Base-by-base conservation (phyloP, 1,140 invertebrate species). In the Zaprionus gabonicus region DNA sequence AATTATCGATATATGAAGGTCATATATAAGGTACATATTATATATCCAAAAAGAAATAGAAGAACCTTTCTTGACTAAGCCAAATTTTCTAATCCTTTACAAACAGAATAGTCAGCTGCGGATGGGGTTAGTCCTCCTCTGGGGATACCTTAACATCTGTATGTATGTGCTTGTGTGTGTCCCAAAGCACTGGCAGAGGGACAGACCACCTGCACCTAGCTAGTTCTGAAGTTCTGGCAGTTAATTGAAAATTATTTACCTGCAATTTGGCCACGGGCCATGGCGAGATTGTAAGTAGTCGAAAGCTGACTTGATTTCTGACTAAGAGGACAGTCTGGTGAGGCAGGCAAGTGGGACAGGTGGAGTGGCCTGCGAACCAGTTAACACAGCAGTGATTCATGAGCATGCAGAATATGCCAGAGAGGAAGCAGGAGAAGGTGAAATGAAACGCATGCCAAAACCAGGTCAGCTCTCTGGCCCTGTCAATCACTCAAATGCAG, bases 221-320 rank as follows among this genome's bases (percentile, higher is more conserved):
- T 67, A 73, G 28, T 44, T 7, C 31, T 56, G 36, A 63, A 73
- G 28, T 44, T 7, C 31, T 66, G 36, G n/a, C 28, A 31, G 34
- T 36, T 88, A 87, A 88, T 84, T 88, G 85, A 88, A 84, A 84
- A 84, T 88, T 88, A 88, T 84, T 80, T 74, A 72, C 69, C 58
- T 76, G 51, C 71, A 71, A 81, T 75, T 66, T 78, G 34, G 63
- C 68, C 36, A 15, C 12, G 15, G 51, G 73, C 60, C 34, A 53
- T 41, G 27, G 20, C 27, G 64, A 55, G 49, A 15, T 49, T 36
- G 34, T 46, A 56, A 41, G 55, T 62, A 73, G 70, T 68, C 53
- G 63, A 25, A 12, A 57, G 70, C 36, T 58, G 15, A 36, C 64
- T 55, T 58, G 70, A 51, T 51, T 57, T 78, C 28, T n/a, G 71